Evolutionary conservation across 2,797 vertebrate species (phyloP).

Genomic region (Prunella strophiata): DNA sequence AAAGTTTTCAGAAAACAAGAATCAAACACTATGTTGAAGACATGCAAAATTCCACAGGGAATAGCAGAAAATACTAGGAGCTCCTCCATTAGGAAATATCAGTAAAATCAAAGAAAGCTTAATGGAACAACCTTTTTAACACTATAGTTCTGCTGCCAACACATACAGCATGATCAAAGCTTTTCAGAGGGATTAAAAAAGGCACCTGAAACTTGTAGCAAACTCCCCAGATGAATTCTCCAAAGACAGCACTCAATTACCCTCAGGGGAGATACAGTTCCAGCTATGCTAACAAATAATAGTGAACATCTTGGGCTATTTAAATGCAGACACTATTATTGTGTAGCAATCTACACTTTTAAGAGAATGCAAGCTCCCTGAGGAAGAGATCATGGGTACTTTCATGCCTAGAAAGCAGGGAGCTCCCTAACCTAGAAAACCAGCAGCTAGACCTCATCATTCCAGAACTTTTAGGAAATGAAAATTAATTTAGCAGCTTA

Average conservation of each 20-base stretch:
- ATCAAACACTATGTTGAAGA: neutral
- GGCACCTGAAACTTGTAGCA: neutral
- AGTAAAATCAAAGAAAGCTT: slow-evolving; percentile 3
- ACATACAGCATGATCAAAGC: neutral
- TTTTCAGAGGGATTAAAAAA: neutral
- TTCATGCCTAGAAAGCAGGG: neutral
- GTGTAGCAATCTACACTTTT: neutral
- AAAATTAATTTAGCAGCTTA: neutral
- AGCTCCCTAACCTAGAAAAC: neutral
- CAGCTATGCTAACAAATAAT: neutral
- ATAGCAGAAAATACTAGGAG: neutral
- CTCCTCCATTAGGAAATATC: neutral
- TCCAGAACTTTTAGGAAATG: neutral
- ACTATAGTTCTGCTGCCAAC: neutral
- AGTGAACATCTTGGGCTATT: neutral
- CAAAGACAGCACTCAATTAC: neutral
- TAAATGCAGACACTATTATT: neutral
- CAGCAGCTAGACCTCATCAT: neutral
- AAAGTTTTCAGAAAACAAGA: neutral
- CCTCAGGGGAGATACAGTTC: neutral
- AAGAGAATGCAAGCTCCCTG: neutral
- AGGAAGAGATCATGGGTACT: neutral
- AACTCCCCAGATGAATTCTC: neutral
- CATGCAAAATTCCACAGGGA: neutral
- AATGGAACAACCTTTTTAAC: slow-evolving; percentile 2